Percentiles rank a stretch among this genome's conserved stretches.
phyloP scores from a whole-genome alignment of 2,113 vertebrate genomes.

The Felis catus region DNA sequence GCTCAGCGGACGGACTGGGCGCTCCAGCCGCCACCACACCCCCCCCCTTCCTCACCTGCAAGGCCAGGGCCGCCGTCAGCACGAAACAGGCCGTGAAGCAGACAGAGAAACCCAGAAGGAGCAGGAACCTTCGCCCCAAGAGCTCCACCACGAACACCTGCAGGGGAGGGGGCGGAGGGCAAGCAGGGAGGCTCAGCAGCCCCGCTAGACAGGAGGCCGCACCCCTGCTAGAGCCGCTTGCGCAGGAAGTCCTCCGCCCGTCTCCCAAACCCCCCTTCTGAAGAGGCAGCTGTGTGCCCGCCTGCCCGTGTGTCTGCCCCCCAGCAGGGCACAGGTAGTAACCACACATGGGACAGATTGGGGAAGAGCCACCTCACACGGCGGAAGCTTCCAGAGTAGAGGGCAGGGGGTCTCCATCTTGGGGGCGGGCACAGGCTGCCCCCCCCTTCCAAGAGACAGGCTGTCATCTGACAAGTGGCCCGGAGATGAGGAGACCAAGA shows the following conservation, averaged over 20 bases:
- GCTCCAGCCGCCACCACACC: neutral
- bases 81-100: constrained; percentile 89
- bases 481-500: rapidly evolving
- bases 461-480: neutral
- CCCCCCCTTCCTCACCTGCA: constrained; percentile 87
- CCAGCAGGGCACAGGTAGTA: rapidly evolving
- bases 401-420: neutral
- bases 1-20: rapidly evolving
- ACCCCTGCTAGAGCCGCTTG: rapidly evolving
- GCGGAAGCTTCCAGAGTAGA: neutral
- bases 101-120: constrained; percentile 91
- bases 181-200: neutral
- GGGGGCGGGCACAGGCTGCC: neutral
- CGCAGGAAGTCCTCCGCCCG: rapidly evolving
- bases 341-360: rapidly evolving
- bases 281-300: neutral
- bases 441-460: rapidly evolving
- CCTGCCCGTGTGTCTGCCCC: neutral
- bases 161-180: neutral
- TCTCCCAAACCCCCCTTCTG: neutral
- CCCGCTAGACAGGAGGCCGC: rapidly evolving
- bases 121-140: constrained; percentile 88
- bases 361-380: too few species aligned
- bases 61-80: constrained; percentile 88
- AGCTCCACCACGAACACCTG: constrained; percentile 95